Conservation (phyloP, 2,797 vertebrate species). For the Phrynocephalus forsythii region DNA sequence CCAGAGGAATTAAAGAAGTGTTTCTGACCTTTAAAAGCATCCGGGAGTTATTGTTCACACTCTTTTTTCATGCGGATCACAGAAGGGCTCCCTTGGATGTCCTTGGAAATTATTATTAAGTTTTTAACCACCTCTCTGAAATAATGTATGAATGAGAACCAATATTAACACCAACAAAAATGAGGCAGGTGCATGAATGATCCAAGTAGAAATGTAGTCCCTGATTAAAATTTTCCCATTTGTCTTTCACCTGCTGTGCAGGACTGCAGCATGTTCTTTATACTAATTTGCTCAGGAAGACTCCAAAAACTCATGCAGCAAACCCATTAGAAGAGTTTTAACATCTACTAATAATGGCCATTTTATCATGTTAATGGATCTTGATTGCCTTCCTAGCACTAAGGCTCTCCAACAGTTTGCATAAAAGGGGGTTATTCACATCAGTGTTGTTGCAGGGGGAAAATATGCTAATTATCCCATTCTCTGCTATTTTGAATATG, state of each 20-base stretch:
- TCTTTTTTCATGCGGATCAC: not conserved
- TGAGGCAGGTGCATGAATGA: not conserved
- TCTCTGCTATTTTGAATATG: no score
- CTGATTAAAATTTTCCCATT: not conserved
- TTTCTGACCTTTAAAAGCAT: conserved; percentile 1
- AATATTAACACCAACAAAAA: not conserved
- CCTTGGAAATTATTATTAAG: not conserved
- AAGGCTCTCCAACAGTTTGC: not conserved
- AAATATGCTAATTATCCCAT: no score
- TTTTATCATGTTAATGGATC: not conserved
- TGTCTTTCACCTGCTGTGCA: not conserved
- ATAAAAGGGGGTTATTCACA: no score
- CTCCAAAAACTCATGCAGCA: not conserved
- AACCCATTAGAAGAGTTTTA: not conserved
- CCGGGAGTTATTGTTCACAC: not conserved
- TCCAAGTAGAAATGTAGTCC: not conserved
- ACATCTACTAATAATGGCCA: not conserved
- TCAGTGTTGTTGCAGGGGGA: no score
- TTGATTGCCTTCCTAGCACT: not conserved
- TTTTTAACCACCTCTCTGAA: not conserved
- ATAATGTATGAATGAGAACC: not conserved
- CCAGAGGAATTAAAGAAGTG: not conserved
- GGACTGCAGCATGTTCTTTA: not conserved
- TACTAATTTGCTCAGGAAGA: not conserved
- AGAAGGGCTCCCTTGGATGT: not conserved